phyloP scores from a whole-genome alignment of 2,797 vertebrate species.

The Lepus townsendii region DNA sequence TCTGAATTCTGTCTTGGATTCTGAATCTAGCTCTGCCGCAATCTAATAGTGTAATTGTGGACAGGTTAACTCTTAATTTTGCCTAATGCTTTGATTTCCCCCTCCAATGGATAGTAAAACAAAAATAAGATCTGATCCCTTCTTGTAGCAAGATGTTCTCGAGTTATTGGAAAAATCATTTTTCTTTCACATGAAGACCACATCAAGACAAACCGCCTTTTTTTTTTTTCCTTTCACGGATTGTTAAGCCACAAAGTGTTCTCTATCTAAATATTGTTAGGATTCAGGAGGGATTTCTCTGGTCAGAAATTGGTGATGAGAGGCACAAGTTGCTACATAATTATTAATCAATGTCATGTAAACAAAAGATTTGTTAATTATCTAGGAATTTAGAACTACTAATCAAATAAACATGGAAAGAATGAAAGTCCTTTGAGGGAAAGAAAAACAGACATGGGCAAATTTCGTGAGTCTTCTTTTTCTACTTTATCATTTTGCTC shows the following conservation, averaged over 20 bases:
- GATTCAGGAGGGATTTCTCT: conserved; percentile 34
- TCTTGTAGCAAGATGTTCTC: conserved; percentile 1
- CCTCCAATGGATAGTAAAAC: conserved; percentile 50
- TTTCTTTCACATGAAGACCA: conserved; percentile 46
- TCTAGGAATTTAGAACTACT: background rate
- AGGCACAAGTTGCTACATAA: background rate
- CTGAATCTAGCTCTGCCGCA: conserved; percentile 13
- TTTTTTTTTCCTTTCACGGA: background rate
- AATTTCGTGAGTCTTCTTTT: background rate
- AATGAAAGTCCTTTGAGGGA: background rate
- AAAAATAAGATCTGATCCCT: conserved; percentile 13
- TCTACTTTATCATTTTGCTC: background rate
- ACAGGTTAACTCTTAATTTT: background rate
- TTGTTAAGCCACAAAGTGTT: background rate
- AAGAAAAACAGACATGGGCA: background rate
- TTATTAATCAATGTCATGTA: background rate
- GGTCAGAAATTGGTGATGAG: background rate
- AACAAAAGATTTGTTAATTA: background rate
- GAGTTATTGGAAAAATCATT: conserved; percentile 3
- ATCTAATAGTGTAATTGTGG: background rate
- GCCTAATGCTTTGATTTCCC: background rate
- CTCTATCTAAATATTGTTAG: background rate
- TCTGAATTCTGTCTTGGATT: background rate
- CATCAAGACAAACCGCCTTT: background rate
- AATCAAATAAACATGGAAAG: background rate